Conservation (phyloP, 2,113 vertebrate genomes). For the Neomonachus schauinslandi region DNA sequence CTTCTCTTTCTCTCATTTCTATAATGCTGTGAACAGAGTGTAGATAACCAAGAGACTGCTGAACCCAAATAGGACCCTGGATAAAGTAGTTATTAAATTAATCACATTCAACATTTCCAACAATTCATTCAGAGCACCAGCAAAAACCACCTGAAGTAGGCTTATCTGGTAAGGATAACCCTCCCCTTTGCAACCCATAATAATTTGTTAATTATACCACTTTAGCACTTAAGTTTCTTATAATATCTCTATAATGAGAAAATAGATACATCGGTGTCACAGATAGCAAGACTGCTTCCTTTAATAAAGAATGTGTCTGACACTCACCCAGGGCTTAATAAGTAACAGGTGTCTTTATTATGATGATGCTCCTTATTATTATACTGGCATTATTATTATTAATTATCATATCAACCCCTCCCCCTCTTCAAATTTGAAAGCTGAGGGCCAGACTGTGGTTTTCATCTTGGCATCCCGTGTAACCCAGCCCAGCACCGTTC, state of each 20-base stretch:
- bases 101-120: constrained; percentile 13
- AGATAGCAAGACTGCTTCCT: background rate
- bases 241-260: constrained; percentile 6
- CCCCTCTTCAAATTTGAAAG: background rate
- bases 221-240: background rate
- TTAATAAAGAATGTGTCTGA: background rate
- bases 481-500: background rate
- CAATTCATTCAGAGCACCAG: background rate
- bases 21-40: background rate
- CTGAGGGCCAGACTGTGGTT: background rate
- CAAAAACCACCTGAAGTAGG: background rate
- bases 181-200: background rate
- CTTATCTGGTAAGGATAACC: background rate
- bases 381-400: background rate
- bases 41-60: background rate
- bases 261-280: background rate
- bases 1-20: constrained; percentile 20
- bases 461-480: background rate
- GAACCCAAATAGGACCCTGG: background rate
- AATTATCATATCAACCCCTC: background rate
- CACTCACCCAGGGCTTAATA: background rate
- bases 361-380: background rate
- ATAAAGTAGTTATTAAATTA: constrained; percentile 28
- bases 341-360: background rate
- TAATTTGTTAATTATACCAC: background rate